Evolutionary conservation across 2,113 vertebrate species (phyloP).

Genomic region (Raja brachyura): DNA sequence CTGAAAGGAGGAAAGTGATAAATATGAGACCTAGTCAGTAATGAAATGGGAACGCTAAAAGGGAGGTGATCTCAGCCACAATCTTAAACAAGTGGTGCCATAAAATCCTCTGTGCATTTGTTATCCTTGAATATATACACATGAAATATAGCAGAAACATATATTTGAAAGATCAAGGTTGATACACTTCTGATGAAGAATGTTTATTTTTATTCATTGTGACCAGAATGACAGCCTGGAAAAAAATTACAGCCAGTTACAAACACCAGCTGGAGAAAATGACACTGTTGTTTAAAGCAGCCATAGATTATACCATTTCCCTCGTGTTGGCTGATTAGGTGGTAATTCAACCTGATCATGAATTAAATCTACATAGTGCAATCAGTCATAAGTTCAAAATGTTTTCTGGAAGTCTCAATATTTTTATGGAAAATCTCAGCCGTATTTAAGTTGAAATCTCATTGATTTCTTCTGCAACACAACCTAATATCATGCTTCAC

Average conservation of each 20-base stretch:
- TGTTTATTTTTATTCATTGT: neutral
- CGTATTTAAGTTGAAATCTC: neutral
- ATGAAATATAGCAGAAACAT: neutral
- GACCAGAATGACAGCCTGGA: neutral
- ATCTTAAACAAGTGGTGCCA: neutral
- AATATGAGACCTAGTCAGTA: neutral
- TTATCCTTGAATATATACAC: neutral
- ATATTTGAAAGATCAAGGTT: neutral
- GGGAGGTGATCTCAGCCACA: neutral
- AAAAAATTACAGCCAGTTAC: neutral
- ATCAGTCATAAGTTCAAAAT: neutral
- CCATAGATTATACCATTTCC: neutral
- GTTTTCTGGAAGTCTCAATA: neutral
- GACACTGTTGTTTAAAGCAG: neutral
- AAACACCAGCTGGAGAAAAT: neutral
- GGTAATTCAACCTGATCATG: neutral
- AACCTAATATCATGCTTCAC: neutral
- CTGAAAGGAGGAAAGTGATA: neutral
- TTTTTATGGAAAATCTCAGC: neutral
- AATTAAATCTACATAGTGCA: neutral
- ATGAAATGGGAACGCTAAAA: neutral
- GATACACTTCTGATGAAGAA: neutral
- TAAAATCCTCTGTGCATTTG: neutral
- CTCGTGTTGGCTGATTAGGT: conserved; percentile 6
- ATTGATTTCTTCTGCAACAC: neutral